Base-by-base conservation (phyloP, 2,797 vertebrate genomes). In the Uromys caudimaculatus region DNA sequence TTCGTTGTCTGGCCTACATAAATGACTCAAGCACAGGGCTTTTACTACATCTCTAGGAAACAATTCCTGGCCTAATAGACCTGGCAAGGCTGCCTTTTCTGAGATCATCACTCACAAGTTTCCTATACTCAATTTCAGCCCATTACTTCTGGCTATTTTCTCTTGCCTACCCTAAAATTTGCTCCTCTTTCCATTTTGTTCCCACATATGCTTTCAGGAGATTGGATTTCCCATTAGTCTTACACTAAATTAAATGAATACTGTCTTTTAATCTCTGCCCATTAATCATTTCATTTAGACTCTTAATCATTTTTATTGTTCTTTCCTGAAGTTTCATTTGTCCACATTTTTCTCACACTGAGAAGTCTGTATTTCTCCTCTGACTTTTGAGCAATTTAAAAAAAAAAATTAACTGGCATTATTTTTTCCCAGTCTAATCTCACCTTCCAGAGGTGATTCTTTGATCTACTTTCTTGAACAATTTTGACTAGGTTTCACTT, bases 251-350 rank as follows among this genome's bases (percentile, higher is more conserved):
- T 97, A 97, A 97, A 95, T 95, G 91, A 84, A 90, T 82, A 71
- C 78, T 91, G 64, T 95, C 85, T 96, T 94, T 97, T 96, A 95
- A 96, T 96, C 95, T 96, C 89, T 95, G 79, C 67, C 69, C 93
- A 97, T 96, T 96, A 95, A 97, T 96, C 95, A 97, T 97, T 96
- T 96, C 93, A 93, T 96, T 94, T 95, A 93, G 67, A 91, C 60
- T 32, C 56, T 96, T 97, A 95, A 97, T 96, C 92, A 96, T 97
- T 97, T 97, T 95, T 94, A 95, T 97, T 96, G 89, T 97, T 94
- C 92, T 78, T 84, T 96, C 86, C 79, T 97, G 92, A 97, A 97
- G 69, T 97, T 97, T 95, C 90, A 97, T 97, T 95, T 96, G 76
- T 88, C 96, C 27, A 12, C 29, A 52, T 96, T 95, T 96, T 92